Evolutionary conservation across 2,113 vertebrate species (phyloP).

Genomic region (Lichenostomus cassidix): DNA sequence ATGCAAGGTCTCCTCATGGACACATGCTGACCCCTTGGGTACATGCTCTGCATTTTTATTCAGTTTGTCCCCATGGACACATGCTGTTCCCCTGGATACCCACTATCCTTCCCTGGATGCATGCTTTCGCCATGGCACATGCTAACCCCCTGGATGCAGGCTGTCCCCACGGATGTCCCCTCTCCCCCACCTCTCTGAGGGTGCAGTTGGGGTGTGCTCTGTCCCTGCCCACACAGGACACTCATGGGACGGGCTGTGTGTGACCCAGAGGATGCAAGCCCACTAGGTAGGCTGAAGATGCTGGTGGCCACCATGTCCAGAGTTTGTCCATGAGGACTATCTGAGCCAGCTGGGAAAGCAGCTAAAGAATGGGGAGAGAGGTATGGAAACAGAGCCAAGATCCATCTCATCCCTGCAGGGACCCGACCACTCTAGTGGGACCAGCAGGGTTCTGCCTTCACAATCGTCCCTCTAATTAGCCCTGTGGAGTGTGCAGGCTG

Average conservation of each 20-base stretch:
- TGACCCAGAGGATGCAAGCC: neutral
- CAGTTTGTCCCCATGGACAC: neutral
- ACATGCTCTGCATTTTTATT: rapidly evolving
- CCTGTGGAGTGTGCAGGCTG: neutral
- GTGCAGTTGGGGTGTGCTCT: neutral
- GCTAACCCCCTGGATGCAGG: neutral
- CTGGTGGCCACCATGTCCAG: neutral
- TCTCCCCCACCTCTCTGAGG: neutral
- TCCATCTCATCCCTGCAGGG: neutral
- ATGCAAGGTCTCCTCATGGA: rapidly evolving
- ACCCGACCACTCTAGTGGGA: neutral
- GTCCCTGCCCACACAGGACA: neutral
- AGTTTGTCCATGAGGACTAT: neutral
- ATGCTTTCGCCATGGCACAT: rapidly evolving
- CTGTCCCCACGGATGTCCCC: neutral
- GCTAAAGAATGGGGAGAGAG: neutral
- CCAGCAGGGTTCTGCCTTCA: neutral
- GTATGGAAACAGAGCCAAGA: neutral
- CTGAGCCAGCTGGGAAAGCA: neutral
- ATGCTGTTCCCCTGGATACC: rapidly evolving
- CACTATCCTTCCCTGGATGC: rapidly evolving
- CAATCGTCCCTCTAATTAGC: neutral
- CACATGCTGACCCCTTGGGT: rapidly evolving
- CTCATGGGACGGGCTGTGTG: neutral
- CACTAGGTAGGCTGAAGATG: neutral